Evolutionary conservation across 2,113 vertebrate species (phyloP), one percentile per base, ranked within the genome.

Genomic region (Haplotaxodon microlepis): DNA sequence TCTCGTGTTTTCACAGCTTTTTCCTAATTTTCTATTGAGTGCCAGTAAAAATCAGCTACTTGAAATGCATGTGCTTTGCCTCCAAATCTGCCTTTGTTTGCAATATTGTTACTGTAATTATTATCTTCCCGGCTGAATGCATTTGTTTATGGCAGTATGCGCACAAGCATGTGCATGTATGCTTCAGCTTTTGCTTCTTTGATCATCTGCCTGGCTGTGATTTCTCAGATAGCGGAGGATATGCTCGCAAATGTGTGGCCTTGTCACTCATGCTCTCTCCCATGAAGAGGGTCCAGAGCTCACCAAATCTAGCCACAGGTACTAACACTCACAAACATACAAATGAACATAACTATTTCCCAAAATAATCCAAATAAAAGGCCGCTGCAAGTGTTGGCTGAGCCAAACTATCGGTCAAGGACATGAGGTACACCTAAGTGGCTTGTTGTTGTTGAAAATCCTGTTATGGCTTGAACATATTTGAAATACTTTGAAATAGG

Each of bases 241-340:
- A 90, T 92, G 95, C 96, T 97, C 97, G 97, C 97, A 98, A 98
- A 96, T 97, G 97, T 84, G 96, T 98, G 59, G 97, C 97, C 93
- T 97, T 99, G 97, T 98, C 97, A 95, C 97, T 99, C 92, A 97
- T 95, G 87, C 97, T 99, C 97, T 97, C 97, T 96, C 97, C 98
- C 93, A 97, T 98, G 98, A 99, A 99, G 98, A 98, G 98, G 95
- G 98, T 98, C 95, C 98, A 99, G 94, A 99, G 98, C 97, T 98
- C 98, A 95, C 98, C 98, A 95, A 98, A 98, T 96, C 97, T 99
- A 34, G 93, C 97, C 91, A 95, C 98, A 99, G 98, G 98, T 99
- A 99, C 97, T 97, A 96, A 92, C 96, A 90, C 92, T 83, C 81
- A 81, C 86, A 86, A 31, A 88, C 84, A 87, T 90, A 40, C 83